Base-by-base conservation (phyloP, 2,797 vertebrate species). In the Siniperca obscura region DNA sequence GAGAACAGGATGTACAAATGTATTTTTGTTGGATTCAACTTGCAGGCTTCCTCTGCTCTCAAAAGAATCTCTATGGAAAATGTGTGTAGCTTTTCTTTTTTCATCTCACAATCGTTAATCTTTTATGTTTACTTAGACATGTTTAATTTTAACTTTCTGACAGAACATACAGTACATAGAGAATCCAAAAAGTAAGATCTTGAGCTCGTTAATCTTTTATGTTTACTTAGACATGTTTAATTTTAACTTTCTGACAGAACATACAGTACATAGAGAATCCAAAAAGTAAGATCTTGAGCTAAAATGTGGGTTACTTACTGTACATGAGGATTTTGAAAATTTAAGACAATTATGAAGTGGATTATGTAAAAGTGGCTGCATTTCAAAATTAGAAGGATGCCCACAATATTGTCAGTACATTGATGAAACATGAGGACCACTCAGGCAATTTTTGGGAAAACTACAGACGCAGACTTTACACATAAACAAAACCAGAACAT, bases 1-100 rank as follows among this genome's bases (percentile, higher is more conserved):
- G 46, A 73, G 70, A 60, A 19, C 42, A 70, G 40, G 36, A 74
- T 70, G 70, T 81, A 19, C 38, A 77, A 52, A 12, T 56, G 21
- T 85, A 56, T 76, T 74, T 81, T 81, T 38, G 34, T 70, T 81
- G 74, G 64, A 74, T 74, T 74, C 7, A 60, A n/a, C 46, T 42
- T 50, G 21, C 25, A 52, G 30, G 12, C 17, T 70, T 40, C 44
- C 36, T 40, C 57, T 61, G 56, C 21, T 14, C 25, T 27, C 14
- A 42, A 57, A 71, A 27, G 11, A 8, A 52, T 46, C 25, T 61
- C 16, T 3, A 0, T 13, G 59, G 68, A 34, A 73, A 59, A 42
- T 46, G 11, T 69, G 61, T 48, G 3, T 22, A 17, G 25, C 22
- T 66, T 21, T 10, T 30, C 14, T 40, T 66, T 70, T 30, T 30